These are phyloP conservation scores for Proteles cristata DNA, from an alignment of 2,113 vertebrate species.

Conservation along the genomic window DNA sequence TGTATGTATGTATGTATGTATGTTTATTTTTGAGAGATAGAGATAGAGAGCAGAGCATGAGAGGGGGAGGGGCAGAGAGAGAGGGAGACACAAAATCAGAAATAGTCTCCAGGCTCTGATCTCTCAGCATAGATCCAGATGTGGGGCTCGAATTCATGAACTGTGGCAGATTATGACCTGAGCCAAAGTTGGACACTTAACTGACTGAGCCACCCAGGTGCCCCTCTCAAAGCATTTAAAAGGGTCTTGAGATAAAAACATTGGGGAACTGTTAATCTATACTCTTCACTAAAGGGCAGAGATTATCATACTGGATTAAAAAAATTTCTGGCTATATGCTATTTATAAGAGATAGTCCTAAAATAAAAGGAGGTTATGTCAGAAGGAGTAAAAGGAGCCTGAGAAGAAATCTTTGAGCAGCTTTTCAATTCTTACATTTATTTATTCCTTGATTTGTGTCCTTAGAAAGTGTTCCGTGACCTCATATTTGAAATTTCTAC, in stretches of 20 bases:
- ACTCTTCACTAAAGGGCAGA: neutral
- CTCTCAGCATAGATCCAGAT: no score
- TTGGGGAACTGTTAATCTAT: neutral
- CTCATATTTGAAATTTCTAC: neutral
- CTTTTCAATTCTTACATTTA: neutral
- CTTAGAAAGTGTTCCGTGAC: constrained; percentile 7
- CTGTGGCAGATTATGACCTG: no score
- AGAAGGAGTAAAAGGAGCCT: neutral
- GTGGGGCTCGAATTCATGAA: no score
- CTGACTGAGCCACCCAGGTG: no score
- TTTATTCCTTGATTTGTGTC: neutral
- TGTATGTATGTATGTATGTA: no score
- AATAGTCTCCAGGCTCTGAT: no score
- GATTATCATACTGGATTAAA: neutral
- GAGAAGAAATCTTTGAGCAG: neutral
- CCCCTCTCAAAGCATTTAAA: constrained; percentile 4
- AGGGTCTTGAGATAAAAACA: neutral
- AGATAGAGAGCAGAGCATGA: no score
- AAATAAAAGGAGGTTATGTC: neutral
- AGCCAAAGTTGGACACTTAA: no score
- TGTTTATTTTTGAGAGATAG: no score
- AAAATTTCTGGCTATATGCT: neutral
- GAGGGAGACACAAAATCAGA: no score
- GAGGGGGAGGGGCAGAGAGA: no score
- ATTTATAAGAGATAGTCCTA: neutral